A percentile compares a stretch with the other conserved stretches of the same genome.
Evolutionary conservation across 2,113 vertebrate genomes (phyloP).

Genomic region (Sturnira hondurensis): DNA sequence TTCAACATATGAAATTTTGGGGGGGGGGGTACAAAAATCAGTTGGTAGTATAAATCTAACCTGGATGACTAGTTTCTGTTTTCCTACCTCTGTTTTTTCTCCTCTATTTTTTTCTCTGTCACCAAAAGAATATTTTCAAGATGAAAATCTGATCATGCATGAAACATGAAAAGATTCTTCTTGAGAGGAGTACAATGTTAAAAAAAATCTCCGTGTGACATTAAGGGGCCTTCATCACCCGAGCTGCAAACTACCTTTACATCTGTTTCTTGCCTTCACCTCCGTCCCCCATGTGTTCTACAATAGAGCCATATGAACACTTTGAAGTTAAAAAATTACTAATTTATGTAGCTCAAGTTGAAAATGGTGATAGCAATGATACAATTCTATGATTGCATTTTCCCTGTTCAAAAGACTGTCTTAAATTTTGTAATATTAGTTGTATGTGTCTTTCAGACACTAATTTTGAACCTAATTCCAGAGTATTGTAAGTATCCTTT

Average conservation of each 20-base stretch:
- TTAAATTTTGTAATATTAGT: neutral
- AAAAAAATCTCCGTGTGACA: neutral
- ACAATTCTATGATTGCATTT: neutral
- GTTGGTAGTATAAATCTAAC: neutral
- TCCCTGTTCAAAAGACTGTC: neutral
- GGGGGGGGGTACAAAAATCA: neutral
- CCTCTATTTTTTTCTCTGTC: neutral
- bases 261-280: neutral
- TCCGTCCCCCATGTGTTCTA: neutral
- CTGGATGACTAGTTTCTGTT: neutral
- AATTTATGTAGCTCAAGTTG: neutral
- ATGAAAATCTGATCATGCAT: neutral
- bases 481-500: neutral
- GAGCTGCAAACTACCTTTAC: neutral
- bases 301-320: neutral
- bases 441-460: neutral
- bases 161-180: neutral
- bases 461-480: constrained; percentile 8
- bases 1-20: neutral
- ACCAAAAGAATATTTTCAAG: neutral
- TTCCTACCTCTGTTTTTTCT: neutral
- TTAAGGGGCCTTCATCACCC: neutral
- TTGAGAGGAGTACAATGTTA: neutral
- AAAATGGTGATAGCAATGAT: neutral
- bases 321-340: neutral